Conservation (phyloP, 2,797 vertebrate species). For the Pseudomugil tenellus region DNA sequence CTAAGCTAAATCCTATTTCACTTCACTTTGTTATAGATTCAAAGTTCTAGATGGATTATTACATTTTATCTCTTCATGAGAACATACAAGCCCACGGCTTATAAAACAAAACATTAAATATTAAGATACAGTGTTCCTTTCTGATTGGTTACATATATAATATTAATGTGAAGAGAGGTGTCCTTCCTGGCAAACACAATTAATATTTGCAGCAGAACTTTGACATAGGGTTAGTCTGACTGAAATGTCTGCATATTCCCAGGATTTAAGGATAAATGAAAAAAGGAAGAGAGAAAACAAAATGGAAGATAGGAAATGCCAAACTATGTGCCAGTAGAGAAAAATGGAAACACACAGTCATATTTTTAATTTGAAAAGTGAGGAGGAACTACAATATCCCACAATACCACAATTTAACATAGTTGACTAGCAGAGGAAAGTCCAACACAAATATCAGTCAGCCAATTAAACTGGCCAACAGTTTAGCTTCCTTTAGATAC, state of each 20-base stretch:
- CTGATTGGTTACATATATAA: slow-evolving; percentile 23
- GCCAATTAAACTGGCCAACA: too few species aligned
- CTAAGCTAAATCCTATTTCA: slow-evolving; percentile 6
- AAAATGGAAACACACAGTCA: not conserved
- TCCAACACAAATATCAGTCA: too few species aligned
- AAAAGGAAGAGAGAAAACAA: slow-evolving; percentile 35
- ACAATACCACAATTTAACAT: too few species aligned
- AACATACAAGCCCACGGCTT: not conserved
- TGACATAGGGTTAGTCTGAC: slow-evolving; percentile 41
- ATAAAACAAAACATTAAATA: slow-evolving; percentile 17
- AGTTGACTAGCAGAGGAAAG: too few species aligned
- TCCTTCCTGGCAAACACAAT: slow-evolving; percentile 48
- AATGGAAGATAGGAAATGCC: not conserved
- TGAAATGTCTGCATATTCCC: slow-evolving; percentile 36
- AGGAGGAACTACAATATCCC: not conserved
- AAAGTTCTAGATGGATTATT: not conserved
- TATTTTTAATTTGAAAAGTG: not conserved
- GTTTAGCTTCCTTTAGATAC: too few species aligned
- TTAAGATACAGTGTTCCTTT: slow-evolving; percentile 27
- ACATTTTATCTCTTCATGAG: slow-evolving; percentile 16
- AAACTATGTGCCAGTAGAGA: not conserved
- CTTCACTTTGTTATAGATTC: slow-evolving; percentile 9
- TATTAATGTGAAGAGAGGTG: slow-evolving; percentile 35
- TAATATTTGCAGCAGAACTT: slow-evolving; percentile 28
- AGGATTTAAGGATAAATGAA: slow-evolving; percentile 14